Percentiles rank a stretch among this genome's conserved stretches.
Evolutionary conservation across 1,140 invertebrate species (phyloP).

Genomic region (Cydia amplana): DNA sequence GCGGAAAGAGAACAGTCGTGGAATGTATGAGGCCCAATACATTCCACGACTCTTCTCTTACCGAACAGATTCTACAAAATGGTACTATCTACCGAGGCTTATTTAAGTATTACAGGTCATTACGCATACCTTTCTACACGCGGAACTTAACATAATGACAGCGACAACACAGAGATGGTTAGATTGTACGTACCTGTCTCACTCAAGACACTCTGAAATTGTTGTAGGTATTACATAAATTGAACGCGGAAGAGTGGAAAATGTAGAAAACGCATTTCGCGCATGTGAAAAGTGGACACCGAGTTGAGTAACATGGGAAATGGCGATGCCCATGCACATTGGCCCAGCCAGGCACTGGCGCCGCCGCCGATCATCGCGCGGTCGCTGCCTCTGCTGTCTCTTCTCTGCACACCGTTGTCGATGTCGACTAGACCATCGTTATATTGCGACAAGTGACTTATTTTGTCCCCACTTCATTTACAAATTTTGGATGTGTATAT

Average conservation of each 20-base stretch:
- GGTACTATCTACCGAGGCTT: no score
- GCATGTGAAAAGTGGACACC: constrained; percentile 26
- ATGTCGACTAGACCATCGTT: no score
- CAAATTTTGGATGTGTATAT: no score
- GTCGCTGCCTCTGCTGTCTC: no score
- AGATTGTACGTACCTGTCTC: not conserved
- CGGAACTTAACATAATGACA: constrained; percentile 1
- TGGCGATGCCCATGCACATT: not conserved
- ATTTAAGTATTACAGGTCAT: no score
- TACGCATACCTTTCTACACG: not conserved
- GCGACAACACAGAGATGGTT: not conserved
- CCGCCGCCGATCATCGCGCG: not conserved
- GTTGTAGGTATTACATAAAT: constrained; percentile 34
- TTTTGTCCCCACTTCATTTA: no score
- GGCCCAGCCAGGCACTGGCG: not conserved
- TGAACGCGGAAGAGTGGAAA: constrained; percentile 32
- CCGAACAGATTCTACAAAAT: no score
- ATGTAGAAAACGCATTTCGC: constrained; percentile 29
- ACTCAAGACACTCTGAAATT: constrained; percentile 1
- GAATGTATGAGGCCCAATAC: no score
- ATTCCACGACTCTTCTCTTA: no score
- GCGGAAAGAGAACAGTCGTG: no score
- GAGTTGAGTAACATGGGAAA: constrained; percentile 22
- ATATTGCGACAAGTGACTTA: no score
- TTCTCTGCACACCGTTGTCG: no score